A percentile compares a stretch with the other conserved stretches of the same genome.
Conservation (phyloP, 1,140 invertebrate genomes). For the Neodiprion lecontei region DNA sequence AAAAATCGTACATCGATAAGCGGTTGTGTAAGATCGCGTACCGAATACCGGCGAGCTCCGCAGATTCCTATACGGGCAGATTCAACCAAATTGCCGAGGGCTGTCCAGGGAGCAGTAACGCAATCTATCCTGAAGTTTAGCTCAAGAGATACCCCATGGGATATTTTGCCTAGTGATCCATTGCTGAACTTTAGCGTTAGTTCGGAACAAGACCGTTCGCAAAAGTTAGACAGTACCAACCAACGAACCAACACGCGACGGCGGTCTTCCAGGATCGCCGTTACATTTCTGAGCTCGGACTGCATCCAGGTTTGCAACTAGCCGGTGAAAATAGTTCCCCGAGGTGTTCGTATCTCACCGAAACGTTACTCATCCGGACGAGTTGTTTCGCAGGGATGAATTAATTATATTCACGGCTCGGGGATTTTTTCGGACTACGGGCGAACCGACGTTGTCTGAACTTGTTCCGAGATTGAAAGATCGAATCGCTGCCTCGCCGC, state of each 20-base stretch:
- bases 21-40: too few species aligned
- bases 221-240: constrained; percentile 37
- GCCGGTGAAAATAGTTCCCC: not conserved
- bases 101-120: constrained; percentile 46
- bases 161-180: constrained; percentile 46
- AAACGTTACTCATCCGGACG: too few species aligned
- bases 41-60: too few species aligned
- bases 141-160: constrained; percentile 44
- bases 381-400: too few species aligned
- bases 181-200: constrained; percentile 48
- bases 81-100: constrained; percentile 47
- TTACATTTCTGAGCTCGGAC: not conserved
- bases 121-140: constrained; percentile 48
- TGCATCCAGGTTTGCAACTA: too few species aligned
- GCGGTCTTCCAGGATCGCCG: not conserved
- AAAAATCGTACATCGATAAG: too few species aligned
- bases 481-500: too few species aligned
- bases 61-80: constrained; percentile 31
- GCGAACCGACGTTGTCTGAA: too few species aligned
- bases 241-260: not conserved
- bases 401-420: too few species aligned
- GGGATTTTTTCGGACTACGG: too few species aligned
- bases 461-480: too few species aligned
- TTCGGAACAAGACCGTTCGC: constrained; percentile 45
- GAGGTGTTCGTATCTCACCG: not conserved